Conservation (phyloP, 2,888 invertebrate genomes). For the Sylvicola cinctus region DNA sequence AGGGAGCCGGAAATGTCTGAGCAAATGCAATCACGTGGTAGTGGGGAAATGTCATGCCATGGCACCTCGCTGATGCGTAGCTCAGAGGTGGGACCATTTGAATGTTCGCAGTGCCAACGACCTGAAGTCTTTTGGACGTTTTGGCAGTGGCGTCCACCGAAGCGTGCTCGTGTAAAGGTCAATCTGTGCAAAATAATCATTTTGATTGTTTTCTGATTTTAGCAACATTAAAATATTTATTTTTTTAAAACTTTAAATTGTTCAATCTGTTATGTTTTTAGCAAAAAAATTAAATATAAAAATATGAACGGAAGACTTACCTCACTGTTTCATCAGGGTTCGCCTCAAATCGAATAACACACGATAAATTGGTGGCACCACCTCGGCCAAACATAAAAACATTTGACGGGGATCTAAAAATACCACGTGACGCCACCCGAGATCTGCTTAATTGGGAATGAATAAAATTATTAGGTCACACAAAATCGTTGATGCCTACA, state of each 20-base stretch:
- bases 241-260: too few species aligned
- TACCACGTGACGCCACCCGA: constrained; percentile 28
- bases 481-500: too few species aligned
- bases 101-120: constrained; percentile 45
- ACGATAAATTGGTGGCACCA: constrained; percentile 53
- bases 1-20: constrained; percentile 44
- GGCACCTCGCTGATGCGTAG: constrained; percentile 46
- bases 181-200: constrained; percentile 2
- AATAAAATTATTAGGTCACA: too few species aligned
- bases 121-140: constrained; percentile 22
- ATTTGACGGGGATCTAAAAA: constrained; percentile 55
- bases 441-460: constrained; percentile 19
- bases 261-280: too few species aligned
- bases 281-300: too few species aligned
- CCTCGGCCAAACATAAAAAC: constrained; percentile 69
- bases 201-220: neutral
- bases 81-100: constrained; percentile 29
- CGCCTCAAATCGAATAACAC: constrained; percentile 54
- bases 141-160: constrained; percentile 6
- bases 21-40: constrained; percentile 53
- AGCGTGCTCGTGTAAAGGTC: constrained; percentile 7
- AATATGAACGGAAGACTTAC: too few species aligned
- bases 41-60: constrained; percentile 38
- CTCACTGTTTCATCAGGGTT: constrained; percentile 40
- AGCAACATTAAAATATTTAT: too few species aligned